Base-by-base conservation (phyloP, 2,113 vertebrate genomes). In the Origma solitaria region DNA sequence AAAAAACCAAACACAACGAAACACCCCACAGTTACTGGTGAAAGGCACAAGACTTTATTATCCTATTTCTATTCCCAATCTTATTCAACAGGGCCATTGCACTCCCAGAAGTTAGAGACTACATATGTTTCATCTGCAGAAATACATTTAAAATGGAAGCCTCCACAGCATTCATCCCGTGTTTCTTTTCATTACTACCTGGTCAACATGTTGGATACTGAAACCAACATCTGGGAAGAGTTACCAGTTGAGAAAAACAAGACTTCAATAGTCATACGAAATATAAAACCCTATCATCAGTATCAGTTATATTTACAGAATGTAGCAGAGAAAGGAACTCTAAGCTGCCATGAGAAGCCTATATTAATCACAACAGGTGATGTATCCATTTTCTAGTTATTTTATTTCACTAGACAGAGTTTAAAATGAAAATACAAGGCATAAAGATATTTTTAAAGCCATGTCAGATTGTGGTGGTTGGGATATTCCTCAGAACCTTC, bases 241-340 rank as follows among this genome's bases (percentile, higher is more conserved):
- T 35, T 98, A 11, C 71, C 92, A 54, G 88, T 97, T 92, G 92
- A 83, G 87, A 98, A 98, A 92, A 92, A 49, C 61, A 97, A 95
- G 58, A 93, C 90, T 50, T 97, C 97, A 44, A 60, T 91, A 60
- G 76, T 94, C 66, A 98, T 99, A 86, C 51, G 37, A 97, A 96
- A 97, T 38, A 58, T 98, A 62, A 97, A 96, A 83, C 94, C 98
- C n/a, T 98, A 98, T 95, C 98, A 97, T 88, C 96, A 92, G 42
- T 99, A 99, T 96, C 95, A 73, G 45, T n/a, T 99, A 44, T 96
- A 97, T 88, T 88, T 99, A 47, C 96, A 98, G 86, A 98, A 97
- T 3, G 94, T 98, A 77, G 97, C 98, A 62, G 94, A 95, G 60
- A 96, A 95, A 50, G 98, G 98, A 81, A 95, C 98, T 92, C 88